Percentiles rank a stretch among this genome's conserved stretches.
Evolutionary conservation across 2,797 vertebrate genomes (phyloP).

Genomic region (Okamejei kenojei): DNA sequence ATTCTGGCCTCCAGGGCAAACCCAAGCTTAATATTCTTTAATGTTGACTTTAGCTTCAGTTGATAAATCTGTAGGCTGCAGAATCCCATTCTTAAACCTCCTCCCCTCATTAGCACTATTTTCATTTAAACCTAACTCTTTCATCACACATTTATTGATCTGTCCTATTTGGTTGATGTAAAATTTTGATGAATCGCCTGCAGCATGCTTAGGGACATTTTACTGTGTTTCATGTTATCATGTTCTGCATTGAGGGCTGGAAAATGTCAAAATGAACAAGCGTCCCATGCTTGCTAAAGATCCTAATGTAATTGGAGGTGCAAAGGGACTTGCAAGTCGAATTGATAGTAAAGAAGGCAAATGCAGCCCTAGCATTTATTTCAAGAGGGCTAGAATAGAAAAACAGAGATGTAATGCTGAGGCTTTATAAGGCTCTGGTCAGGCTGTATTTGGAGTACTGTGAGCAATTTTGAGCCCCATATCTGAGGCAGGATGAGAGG

Average conservation of each 20-base stretch:
- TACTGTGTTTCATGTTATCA: neutral
- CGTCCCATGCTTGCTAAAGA: neutral
- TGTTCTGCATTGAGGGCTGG: neutral
- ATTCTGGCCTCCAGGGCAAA: no score
- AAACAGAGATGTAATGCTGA: no score
- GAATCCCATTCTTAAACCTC: neutral
- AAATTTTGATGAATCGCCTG: neutral
- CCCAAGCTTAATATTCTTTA: neutral
- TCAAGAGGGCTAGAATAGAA: no score
- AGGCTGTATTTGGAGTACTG: no score
- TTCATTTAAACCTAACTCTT: neutral
- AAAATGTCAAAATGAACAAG: neutral
- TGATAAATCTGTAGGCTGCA: neutral
- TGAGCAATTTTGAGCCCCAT: no score
- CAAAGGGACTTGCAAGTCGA: no score
- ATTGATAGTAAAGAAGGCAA: no score
- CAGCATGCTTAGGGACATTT: neutral
- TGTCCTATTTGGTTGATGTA: neutral
- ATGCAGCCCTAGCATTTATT: no score
- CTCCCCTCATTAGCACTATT: neutral
- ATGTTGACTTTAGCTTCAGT: no score
- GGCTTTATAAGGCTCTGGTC: no score
- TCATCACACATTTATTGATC: neutral
- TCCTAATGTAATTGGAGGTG: no score
- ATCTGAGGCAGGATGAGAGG: no score